These are phyloP conservation scores for Anolis sagrei DNA, from an alignment of 2,113 vertebrate genomes.

Conservation along the genomic window DNA sequence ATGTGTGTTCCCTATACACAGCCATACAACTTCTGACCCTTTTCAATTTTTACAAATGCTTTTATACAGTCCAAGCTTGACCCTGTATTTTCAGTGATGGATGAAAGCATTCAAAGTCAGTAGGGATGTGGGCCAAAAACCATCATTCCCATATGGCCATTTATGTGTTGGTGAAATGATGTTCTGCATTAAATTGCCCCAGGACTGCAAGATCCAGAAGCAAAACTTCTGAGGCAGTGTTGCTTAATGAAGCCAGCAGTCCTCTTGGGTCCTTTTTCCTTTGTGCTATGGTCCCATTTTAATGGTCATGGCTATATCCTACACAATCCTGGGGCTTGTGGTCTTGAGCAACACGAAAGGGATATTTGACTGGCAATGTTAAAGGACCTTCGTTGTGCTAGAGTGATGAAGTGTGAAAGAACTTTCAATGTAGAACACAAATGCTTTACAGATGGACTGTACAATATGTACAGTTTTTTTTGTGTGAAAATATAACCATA, in stretches of 20 bases:
- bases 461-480: background rate
- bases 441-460: too few species aligned
- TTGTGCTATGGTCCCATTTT: too few species aligned
- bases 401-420: too few species aligned
- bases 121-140: background rate
- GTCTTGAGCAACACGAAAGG: too few species aligned
- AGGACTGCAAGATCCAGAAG: background rate
- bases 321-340: background rate
- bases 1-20: background rate
- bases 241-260: too few species aligned
- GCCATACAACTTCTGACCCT: background rate
- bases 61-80: background rate
- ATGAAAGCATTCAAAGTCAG: background rate
- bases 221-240: background rate
- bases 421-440: too few species aligned
- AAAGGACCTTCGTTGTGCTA: too few species aligned
- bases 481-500: background rate
- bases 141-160: background rate
- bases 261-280: too few species aligned
- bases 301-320: too few species aligned
- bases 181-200: background rate
- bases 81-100: background rate
- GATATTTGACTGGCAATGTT: too few species aligned
- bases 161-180: background rate
- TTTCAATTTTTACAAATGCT: background rate